Conservation (phyloP, 2,888 invertebrate genomes). For the Papilio demoleus region DNA sequence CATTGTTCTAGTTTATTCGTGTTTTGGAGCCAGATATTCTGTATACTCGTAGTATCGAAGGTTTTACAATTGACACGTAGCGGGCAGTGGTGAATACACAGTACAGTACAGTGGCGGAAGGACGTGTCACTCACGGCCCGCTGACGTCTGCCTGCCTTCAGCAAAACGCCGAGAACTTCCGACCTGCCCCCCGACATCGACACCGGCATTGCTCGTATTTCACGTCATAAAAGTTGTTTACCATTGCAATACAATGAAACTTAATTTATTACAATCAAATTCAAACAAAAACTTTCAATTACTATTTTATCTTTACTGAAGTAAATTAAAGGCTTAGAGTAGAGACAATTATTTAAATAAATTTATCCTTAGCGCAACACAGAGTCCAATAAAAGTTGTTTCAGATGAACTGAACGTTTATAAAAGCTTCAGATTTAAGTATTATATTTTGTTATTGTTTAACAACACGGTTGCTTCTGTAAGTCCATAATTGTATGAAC, state of each 20-base stretch:
- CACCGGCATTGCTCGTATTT: slow-evolving; percentile 53
- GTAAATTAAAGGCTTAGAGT: background rate
- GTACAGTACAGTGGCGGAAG: slow-evolving; percentile 68
- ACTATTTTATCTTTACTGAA: background rate
- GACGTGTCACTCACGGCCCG: slow-evolving; percentile 74
- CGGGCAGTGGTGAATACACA: slow-evolving; percentile 48
- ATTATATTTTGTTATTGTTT: slow-evolving; percentile 1
- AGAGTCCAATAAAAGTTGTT: background rate
- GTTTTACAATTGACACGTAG: slow-evolving; percentile 53
- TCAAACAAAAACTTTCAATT: background rate
- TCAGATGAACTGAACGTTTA: slow-evolving; percentile 3
- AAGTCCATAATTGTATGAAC: slow-evolving; percentile 36
- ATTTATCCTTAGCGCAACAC: background rate
- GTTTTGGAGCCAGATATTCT: slow-evolving; percentile 24
- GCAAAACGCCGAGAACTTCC: slow-evolving; percentile 69
- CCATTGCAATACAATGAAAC: slow-evolving; percentile 49
- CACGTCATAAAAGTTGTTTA: slow-evolving; percentile 43
- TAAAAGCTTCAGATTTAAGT: background rate
- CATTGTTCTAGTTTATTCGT: slow-evolving; percentile 52
- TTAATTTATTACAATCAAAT: background rate
- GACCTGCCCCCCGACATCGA: slow-evolving; percentile 72
- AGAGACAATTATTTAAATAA: background rate
- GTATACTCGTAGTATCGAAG: slow-evolving; percentile 47
- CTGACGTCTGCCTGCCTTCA: slow-evolving; percentile 75
- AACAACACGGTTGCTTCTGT: slow-evolving; percentile 1